These are phyloP conservation scores for Takifugu ocellatus DNA, from an alignment of 2,797 vertebrate species.

Conservation along the genomic window DNA sequence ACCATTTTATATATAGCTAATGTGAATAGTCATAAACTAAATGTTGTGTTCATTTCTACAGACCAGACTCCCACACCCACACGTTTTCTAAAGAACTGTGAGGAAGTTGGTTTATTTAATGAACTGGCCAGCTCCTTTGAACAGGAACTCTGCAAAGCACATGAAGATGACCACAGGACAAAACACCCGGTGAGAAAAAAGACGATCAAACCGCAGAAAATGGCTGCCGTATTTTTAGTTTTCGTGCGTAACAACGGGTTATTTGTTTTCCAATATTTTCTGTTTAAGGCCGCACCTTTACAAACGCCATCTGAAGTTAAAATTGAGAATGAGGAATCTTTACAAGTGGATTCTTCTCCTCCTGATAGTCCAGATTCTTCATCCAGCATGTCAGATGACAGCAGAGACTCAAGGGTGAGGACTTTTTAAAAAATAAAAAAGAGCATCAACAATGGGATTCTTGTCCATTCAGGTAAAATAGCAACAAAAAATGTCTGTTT, in stretches of 20 bases:
- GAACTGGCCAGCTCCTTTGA: slow-evolving; percentile 94
- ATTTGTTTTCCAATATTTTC: slow-evolving; percentile 1
- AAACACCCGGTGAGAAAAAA: slow-evolving; percentile 63
- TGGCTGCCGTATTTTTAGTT: background rate
- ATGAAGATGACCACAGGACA: slow-evolving; percentile 86
- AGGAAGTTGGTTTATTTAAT: slow-evolving; percentile 96
- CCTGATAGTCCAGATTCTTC: slow-evolving; percentile 84
- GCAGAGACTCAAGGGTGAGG: slow-evolving; percentile 62
- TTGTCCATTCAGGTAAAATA: slow-evolving; percentile 4
- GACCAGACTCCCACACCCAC: slow-evolving; percentile 98
- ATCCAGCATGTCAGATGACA: slow-evolving; percentile 78
- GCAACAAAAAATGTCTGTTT: background rate
- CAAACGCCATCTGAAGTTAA: slow-evolving; percentile 85
- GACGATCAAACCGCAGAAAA: background rate
- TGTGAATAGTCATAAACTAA: background rate
- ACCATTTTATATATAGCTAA: too few species aligned
- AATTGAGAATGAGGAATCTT: slow-evolving; percentile 88
- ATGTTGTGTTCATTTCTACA: slow-evolving; percentile 45
- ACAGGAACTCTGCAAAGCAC: slow-evolving; percentile 89
- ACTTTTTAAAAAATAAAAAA: background rate
- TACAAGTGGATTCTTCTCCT: slow-evolving; percentile 90
- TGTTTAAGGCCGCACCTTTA: slow-evolving; percentile 69
- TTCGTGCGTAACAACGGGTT: background rate
- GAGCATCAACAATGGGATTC: background rate
- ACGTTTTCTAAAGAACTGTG: slow-evolving; percentile 97